These are phyloP conservation scores for Bucorvus abyssinicus DNA, from an alignment of 2,797 vertebrate genomes.

Conservation along the genomic window DNA sequence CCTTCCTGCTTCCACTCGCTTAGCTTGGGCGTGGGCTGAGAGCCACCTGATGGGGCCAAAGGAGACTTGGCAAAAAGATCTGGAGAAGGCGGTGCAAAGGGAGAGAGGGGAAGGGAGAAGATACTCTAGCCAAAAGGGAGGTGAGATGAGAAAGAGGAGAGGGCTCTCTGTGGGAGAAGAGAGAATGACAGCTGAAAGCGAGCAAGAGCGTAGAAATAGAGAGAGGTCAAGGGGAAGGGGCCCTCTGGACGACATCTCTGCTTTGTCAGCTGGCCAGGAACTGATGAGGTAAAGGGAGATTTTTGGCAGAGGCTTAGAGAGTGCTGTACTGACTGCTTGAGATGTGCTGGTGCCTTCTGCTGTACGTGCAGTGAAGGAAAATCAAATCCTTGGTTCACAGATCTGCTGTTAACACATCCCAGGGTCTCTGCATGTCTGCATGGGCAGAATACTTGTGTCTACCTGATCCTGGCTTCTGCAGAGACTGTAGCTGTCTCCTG, in stretches of 20 bases:
- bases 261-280: constrained; percentile 53
- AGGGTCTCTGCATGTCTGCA: not conserved
- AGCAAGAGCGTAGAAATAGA: not conserved
- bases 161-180: not conserved
- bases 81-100: not conserved
- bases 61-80: not conserved
- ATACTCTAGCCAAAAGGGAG: not conserved
- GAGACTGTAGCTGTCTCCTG: not conserved
- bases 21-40: not conserved
- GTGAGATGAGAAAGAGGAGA: not conserved
- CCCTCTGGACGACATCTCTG: not conserved
- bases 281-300: constrained; percentile 31
- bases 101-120: not conserved
- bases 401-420: not conserved
- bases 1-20: not conserved
- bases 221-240: constrained; percentile 17
- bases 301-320: constrained; percentile 11
- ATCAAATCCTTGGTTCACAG: not conserved
- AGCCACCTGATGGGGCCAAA: not conserved
- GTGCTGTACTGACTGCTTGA: not conserved
- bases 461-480: not conserved
- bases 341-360: not conserved
- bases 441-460: not conserved
- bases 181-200: not conserved
- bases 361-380: not conserved